Evolutionary conservation across 2,888 invertebrate species (phyloP), one percentile per base, ranked within the genome.

Genomic region (Limnephilus lunatus): DNA sequence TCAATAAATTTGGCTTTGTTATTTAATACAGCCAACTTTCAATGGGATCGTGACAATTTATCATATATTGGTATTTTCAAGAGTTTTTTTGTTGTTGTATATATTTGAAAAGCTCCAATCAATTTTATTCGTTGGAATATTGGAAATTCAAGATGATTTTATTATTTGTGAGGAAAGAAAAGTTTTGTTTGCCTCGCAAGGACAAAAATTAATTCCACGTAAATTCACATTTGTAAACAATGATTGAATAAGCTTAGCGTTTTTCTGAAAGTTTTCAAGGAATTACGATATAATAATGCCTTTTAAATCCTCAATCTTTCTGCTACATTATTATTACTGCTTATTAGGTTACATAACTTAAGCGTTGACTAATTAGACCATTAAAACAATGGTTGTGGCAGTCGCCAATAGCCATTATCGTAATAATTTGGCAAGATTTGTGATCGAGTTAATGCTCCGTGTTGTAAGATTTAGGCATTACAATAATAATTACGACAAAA

Each of bases 21-120:
- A 87, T 87, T 87, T 87, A 87, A 87, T 87, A 87, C 30, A 87
- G 87, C 31, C 87, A 53, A 53, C 87, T 53, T 87, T 53, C 87
- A 53, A 87, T 53, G 31, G 31, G 31, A 53, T 19, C 31, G 68
- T 87, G 87, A 87, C 87, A 68, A 87, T 87, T 87, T 87, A 14
- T 32, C 32, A 31, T 68, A 53, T 68, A 31, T 30, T 87, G 68
- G 30, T 48, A 32, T 86, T 86, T 25, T 30, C 53, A 15, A 32
- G 19, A 32, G 87, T n/a, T 19, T 68, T 53, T 87, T 53, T 31
- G 32, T 32, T 32, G 32, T 35, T 35, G 48, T 87, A 25, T n/a
- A 25, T 68, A 68, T 68, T 35, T 53, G 53, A 30, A 31, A 87
- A 68, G 14, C 68, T 87, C 19, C 87, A 87, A 87, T 87, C 87